phyloP scores from a whole-genome alignment of 2,888 invertebrate species.

The Athalia cordata region DNA sequence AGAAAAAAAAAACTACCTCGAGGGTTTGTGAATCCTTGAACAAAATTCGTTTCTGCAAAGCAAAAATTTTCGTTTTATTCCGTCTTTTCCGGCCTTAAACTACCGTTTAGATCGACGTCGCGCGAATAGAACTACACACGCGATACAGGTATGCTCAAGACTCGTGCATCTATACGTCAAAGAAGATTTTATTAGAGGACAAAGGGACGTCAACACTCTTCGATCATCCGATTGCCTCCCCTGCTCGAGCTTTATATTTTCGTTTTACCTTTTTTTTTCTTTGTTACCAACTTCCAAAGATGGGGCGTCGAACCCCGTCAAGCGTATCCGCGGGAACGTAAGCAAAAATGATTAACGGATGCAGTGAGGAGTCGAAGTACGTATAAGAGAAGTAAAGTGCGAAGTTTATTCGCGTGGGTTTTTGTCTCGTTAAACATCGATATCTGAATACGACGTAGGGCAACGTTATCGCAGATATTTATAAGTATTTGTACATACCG shows the following conservation, averaged over 20 bases:
- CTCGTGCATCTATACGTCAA: constrained; percentile 2
- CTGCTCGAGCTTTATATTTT: not conserved
- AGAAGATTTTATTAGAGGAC: constrained; percentile 17
- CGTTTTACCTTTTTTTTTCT: not conserved
- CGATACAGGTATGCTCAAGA: not conserved
- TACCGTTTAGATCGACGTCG: too few relatives aligned
- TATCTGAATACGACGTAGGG: constrained; percentile 2
- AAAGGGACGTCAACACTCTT: constrained; percentile 20
- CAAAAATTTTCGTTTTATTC: constrained; percentile 14
- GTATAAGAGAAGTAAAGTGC: not conserved
- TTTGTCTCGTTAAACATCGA: constrained; percentile 23
- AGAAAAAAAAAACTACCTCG: not conserved
- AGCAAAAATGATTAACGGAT: too few relatives aligned
- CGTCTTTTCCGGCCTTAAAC: too few relatives aligned
- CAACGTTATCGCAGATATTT: not conserved
- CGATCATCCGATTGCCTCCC: not conserved
- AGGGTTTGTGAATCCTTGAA: too few relatives aligned
- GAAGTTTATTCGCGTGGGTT: not conserved
- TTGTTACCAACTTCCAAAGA: too few relatives aligned
- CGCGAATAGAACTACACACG: too few relatives aligned
- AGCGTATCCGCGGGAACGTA: too few relatives aligned
- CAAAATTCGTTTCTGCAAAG: not conserved
- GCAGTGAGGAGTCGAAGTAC: not conserved
- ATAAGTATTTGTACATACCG: not conserved
- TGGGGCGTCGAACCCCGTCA: too few relatives aligned